phyloP scores from a whole-genome alignment of 2,113 vertebrate species.

The Menidia beryllina region DNA sequence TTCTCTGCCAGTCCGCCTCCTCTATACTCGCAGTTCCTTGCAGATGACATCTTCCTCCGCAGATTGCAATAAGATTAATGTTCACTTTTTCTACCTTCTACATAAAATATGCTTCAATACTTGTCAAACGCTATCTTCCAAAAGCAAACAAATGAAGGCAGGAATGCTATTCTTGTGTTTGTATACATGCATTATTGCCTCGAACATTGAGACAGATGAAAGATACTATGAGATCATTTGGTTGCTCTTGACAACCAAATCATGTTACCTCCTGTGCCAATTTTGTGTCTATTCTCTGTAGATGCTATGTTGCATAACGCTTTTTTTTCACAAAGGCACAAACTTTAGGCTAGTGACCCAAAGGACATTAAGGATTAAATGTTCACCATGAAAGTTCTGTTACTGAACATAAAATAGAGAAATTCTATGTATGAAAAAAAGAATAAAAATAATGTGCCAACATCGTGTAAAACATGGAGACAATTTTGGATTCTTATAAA shows the following conservation, averaged over 20 bases:
- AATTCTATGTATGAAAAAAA: not conserved
- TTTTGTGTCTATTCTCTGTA: conserved; percentile 1
- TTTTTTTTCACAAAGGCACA: not conserved
- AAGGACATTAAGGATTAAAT: not conserved
- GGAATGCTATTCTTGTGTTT: not conserved
- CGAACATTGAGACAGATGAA: not conserved
- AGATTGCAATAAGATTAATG: conserved; percentile 21
- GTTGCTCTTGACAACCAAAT: not conserved
- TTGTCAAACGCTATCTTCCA: not conserved
- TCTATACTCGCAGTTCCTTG: conserved; percentile 43
- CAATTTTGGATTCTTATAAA: not conserved
- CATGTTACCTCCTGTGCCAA: not conserved
- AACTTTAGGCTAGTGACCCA: not conserved
- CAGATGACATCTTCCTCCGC: conserved; percentile 28
- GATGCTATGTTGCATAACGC: not conserved
- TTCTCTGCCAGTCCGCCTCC: conserved; percentile 41
- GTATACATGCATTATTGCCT: not conserved
- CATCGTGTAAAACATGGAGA: too few relatives aligned
- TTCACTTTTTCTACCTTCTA: not conserved
- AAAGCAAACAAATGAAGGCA: conserved; percentile 19
- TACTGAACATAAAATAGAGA: too few relatives aligned
- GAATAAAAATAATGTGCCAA: too few relatives aligned
- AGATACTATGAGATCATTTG: not conserved
- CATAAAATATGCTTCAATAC: not conserved
- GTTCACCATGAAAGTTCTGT: not conserved